Evolutionary conservation across 2,888 invertebrate genomes (phyloP).

Genomic region (Lithophane leautieri): DNA sequence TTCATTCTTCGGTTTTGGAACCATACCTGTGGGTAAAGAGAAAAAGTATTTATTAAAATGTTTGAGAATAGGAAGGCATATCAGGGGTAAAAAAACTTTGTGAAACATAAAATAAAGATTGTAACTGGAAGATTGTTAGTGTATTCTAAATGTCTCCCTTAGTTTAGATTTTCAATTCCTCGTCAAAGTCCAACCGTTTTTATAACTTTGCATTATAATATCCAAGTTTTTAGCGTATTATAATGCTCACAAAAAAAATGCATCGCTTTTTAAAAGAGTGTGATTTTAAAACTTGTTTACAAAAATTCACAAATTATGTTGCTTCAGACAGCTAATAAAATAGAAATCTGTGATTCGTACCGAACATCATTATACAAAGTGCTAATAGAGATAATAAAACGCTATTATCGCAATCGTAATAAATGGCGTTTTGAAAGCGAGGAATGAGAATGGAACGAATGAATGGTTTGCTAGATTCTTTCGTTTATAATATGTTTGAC

Average conservation of each 20-base stretch:
- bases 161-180: no score
- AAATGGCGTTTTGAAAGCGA: constrained; percentile 37
- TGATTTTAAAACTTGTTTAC: background rate
- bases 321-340: constrained; percentile 54
- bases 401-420: constrained; percentile 40
- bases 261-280: constrained; percentile 1
- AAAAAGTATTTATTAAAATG: constrained; percentile 34
- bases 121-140: no score
- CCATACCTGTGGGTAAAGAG: constrained; percentile 94
- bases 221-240: background rate
- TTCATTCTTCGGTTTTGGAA: constrained; percentile 99
- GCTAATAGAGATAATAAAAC: constrained; percentile 57
- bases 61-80: background rate
- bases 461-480: constrained; percentile 16
- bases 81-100: no score
- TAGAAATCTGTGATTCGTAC: constrained; percentile 62
- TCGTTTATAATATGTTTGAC: background rate
- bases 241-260: background rate
- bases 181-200: no score
- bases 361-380: constrained; percentile 42
- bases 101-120: no score
- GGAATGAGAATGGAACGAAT: constrained; percentile 48
- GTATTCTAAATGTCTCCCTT: no score
- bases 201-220: no score
- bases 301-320: constrained; percentile 30